Conservation (phyloP, 1,140 invertebrate species). For the Maconellicoccus hirsutus region DNA sequence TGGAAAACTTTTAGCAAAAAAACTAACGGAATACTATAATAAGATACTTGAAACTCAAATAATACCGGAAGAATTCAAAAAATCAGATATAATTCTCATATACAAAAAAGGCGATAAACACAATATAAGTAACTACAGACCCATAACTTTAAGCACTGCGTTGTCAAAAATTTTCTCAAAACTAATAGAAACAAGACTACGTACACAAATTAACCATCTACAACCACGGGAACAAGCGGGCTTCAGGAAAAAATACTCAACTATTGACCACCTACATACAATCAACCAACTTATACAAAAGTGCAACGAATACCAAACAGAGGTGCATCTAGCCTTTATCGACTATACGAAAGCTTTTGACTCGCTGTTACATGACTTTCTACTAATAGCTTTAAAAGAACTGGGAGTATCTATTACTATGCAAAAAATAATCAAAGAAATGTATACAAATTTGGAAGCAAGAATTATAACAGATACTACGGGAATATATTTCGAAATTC, state of each 20-base stretch:
- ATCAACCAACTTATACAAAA: conserved; percentile 20
- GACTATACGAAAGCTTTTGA: conserved; percentile 25
- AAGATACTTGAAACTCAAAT: conserved; percentile 26
- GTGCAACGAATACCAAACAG: not conserved
- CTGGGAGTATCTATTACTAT: not conserved
- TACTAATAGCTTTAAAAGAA: not conserved
- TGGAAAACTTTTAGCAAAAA: conserved; percentile 5
- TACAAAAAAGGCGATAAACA: conserved; percentile 33
- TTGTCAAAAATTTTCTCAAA: conserved; percentile 29
- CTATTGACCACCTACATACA: conserved; percentile 20
- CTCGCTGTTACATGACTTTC: not conserved
- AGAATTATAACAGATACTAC: conserved; percentile 15
- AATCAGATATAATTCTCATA: conserved; percentile 32
- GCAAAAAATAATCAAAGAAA: not conserved
- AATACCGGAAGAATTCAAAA: conserved; percentile 29
- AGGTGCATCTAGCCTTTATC: conserved; percentile 21
- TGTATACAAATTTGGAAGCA: not conserved
- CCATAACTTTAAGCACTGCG: conserved; percentile 32
- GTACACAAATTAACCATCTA: conserved; percentile 6
- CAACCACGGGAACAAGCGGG: conserved; percentile 18
- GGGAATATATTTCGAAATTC: not conserved
- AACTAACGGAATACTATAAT: not conserved
- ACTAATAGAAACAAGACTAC: conserved; percentile 22
- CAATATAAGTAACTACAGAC: conserved; percentile 32
- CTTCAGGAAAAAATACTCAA: conserved; percentile 24